A percentile compares a stretch with the other conserved stretches of the same genome.
Conservation (phyloP, 2,113 vertebrate species). For the Poicephalus meyeri region DNA sequence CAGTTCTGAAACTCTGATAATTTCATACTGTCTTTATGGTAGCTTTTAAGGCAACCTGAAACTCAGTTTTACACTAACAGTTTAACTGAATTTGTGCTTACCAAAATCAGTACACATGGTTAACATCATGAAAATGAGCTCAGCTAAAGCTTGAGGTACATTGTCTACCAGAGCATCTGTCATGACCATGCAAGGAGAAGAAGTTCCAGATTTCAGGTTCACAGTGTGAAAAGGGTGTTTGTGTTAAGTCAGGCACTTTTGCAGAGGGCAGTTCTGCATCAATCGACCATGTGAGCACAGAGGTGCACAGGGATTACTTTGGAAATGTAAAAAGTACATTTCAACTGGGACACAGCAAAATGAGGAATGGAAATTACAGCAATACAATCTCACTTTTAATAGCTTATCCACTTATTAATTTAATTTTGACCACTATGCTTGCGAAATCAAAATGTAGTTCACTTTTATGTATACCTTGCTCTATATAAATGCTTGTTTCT, state of each 20-base stretch:
- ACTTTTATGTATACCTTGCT: not conserved
- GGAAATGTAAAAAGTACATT: not conserved
- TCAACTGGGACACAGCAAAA: not conserved
- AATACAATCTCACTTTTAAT: not conserved
- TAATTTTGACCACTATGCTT: not conserved
- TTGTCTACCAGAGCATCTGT: not conserved
- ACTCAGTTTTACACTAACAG: not conserved
- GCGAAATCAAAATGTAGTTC: not conserved
- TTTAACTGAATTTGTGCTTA: conserved; percentile 1
- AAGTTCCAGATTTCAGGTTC: not conserved
- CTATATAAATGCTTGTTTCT: not conserved
- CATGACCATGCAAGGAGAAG: not conserved
- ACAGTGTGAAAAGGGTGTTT: not conserved
- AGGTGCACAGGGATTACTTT: not conserved
- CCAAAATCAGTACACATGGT: not conserved
- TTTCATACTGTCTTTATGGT: not conserved
- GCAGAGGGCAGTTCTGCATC: not conserved
- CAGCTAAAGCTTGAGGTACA: not conserved
- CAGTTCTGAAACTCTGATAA: not conserved
- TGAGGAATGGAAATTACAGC: not conserved
- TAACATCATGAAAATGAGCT: conserved; percentile 20
- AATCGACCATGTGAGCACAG: not conserved
- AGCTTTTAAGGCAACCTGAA: conserved; percentile 25
- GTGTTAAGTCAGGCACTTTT: not conserved
- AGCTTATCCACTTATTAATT: not conserved